Percentiles rank a stretch among this genome's conserved stretches.
Conservation (phyloP, 2,113 vertebrate genomes). For the Cebus imitator region DNA sequence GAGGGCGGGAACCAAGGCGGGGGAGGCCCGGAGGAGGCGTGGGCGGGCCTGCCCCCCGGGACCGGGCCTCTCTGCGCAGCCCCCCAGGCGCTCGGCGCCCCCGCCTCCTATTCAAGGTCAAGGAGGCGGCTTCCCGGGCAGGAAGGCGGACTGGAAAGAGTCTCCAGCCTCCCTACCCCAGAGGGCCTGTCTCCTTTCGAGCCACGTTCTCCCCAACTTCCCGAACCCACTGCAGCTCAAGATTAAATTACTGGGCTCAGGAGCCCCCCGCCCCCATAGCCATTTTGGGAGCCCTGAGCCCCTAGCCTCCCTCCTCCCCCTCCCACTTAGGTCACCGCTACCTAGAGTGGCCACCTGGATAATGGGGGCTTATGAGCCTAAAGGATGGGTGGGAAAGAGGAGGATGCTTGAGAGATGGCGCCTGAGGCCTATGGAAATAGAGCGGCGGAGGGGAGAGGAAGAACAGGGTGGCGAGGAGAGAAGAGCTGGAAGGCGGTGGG, state of each 20-base stretch:
- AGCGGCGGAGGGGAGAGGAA: neutral
- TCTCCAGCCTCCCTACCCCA: neutral
- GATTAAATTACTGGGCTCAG: neutral
- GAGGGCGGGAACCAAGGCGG: neutral
- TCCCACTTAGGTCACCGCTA: neutral
- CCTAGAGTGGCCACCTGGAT: neutral
- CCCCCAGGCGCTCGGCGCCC: neutral
- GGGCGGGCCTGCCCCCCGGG: neutral
- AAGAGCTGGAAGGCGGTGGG: neutral
- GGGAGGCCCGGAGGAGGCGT: neutral
- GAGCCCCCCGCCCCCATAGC: neutral
- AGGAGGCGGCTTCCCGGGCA: neutral
- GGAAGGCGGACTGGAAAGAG: neutral
- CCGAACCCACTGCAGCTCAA: neutral
- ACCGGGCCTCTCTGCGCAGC: neutral
- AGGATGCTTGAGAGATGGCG: neutral
- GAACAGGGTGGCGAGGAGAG: neutral
- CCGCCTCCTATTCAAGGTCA: slow-evolving; percentile 55
- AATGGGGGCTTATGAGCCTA: neutral
- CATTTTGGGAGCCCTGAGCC: neutral
- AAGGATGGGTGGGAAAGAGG: neutral
- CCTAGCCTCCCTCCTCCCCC: neutral
- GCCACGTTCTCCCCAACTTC: neutral
- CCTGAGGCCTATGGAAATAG: neutral
- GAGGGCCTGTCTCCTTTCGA: neutral